Evolutionary conservation across 92 coral and sea anemone species (phyloP), one percentile per base, ranked within the genome.

Genomic region (Porites evermanni): DNA sequence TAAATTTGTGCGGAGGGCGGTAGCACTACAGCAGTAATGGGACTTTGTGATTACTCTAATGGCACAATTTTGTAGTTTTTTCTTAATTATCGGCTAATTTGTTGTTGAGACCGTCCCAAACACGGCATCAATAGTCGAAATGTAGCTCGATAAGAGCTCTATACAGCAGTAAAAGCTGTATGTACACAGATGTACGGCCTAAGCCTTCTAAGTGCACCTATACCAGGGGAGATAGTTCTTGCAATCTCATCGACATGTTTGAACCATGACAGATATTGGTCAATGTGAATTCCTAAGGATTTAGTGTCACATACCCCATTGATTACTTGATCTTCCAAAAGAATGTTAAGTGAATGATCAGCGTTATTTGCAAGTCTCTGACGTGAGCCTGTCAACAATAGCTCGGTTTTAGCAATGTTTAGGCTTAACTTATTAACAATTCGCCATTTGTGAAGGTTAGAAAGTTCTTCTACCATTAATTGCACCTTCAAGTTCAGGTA

Each of bases 231-330:
- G 3, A 29, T 29, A 29, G 32, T 29, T 29, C 4, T 29, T 29
- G 32, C 32, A 29, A 29, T 29, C 32, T 2, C 32, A 29, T 29
- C 32, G 11, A 87, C 74, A 71, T 78, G 86, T 70, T 77, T 68
- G 64, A 38, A 60, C 89, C 90, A 78, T 50, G 89, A 54, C 69
- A 79, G 69, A 53, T 71, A 72, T 51, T 73, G 74, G 70, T 90
- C 92, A 38, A 89, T 89, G 68, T 66, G 68, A n/a, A 89, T 24
- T 44, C 91, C 87, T 44, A 90, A 73, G 13, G 93, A 90, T 70
- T 90, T 90, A 12, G 87, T 70, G 53, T 67, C 38, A 14, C 64
- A 64, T 18, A 88, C 91, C 23, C 70, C 54, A 47, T 67, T 65
- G 11, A 84, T 88, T 64, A 50, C 21, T 13, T 88, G 17, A 21